A percentile compares a stretch with the other conserved stretches of the same genome.
Conservation (phyloP, 2,113 vertebrate species). For the Pristiophorus japonicus region DNA sequence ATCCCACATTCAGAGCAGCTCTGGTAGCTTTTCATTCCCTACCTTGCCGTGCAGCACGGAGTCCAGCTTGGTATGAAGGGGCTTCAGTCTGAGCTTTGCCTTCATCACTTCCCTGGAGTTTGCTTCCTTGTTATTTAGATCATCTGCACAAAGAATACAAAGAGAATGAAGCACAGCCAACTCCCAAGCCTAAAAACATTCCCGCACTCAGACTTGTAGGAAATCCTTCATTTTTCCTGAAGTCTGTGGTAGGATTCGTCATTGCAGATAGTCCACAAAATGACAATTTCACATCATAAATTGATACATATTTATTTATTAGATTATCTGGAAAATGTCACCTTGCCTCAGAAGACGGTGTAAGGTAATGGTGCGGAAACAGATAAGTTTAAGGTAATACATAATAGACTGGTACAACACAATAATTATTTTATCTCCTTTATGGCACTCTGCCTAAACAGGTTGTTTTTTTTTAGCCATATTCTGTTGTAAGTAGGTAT, state of each 20-base stretch:
- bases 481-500: too few species aligned
- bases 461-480: too few species aligned
- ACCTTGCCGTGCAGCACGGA: slow-evolving; percentile 49
- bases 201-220: background rate
- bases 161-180: background rate
- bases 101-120: slow-evolving; percentile 47
- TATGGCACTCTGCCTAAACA: background rate
- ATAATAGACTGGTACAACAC: background rate
- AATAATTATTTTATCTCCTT: background rate
- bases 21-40: slow-evolving; percentile 41
- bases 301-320: background rate
- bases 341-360: background rate
- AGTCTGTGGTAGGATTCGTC: background rate
- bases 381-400: background rate
- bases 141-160: slow-evolving; percentile 49
- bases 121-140: slow-evolving; percentile 47
- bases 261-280: background rate
- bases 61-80: slow-evolving; percentile 48
- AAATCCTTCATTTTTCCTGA: too few species aligned
- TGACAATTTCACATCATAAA: background rate
- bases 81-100: slow-evolving; percentile 44
- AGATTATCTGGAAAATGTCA: background rate
- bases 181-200: background rate
- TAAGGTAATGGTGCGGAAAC: too few species aligned
- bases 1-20: slow-evolving; percentile 44